These are phyloP conservation scores for Lepidocyrtoides sp. DNA, from an alignment of 2,888 invertebrate genomes.

Conservation along the genomic window DNA sequence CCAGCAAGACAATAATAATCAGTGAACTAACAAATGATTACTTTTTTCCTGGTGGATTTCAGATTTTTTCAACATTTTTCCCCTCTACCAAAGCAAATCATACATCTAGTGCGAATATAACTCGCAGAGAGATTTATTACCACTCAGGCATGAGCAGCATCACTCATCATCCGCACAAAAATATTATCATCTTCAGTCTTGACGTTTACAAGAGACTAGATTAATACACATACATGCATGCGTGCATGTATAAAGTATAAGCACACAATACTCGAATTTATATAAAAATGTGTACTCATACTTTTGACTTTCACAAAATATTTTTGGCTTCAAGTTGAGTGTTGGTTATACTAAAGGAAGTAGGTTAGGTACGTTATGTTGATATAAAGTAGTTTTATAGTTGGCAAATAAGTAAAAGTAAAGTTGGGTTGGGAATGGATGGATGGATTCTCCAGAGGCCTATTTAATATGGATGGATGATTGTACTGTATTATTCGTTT, in stretches of 20 bases:
- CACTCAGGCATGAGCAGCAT: conserved; percentile 76
- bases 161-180: conserved; percentile 75
- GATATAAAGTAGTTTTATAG: background rate
- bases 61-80: conserved; percentile 57
- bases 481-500: conserved; percentile 61
- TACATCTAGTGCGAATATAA: conserved; percentile 39
- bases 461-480: conserved; percentile 80
- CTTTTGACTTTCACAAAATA: conserved; percentile 61
- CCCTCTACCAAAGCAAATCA: conserved; percentile 34
- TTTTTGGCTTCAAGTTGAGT: conserved; percentile 33
- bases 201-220: conserved; percentile 50
- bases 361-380: too few species aligned
- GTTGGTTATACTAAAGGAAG: background rate
- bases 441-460: conserved; percentile 73
- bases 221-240: background rate
- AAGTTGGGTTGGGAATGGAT: conserved; percentile 52
- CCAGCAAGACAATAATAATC: conserved; percentile 54
- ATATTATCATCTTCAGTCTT: conserved; percentile 63
- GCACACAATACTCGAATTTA: background rate
- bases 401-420: conserved; percentile 25
- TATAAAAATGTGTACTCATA: too few species aligned
- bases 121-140: conserved; percentile 75
- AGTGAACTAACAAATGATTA: conserved; percentile 79
- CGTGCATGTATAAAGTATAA: background rate
- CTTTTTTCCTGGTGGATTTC: conserved; percentile 77